Percentiles rank a stretch among this genome's conserved stretches.
Evolutionary conservation across 2,888 invertebrate genomes (phyloP).

Genomic region (Drosophila merina): DNA sequence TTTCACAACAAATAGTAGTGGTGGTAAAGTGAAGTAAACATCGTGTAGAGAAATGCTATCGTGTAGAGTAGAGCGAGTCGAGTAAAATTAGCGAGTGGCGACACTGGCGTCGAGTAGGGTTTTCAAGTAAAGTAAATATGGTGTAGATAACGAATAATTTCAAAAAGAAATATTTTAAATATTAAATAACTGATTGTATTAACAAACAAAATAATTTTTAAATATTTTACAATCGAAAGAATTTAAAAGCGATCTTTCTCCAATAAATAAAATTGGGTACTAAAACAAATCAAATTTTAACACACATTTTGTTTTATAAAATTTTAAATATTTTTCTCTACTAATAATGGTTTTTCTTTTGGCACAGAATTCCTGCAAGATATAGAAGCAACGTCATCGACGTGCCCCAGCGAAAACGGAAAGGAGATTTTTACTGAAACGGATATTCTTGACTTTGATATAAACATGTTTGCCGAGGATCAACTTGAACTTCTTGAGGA

Average conservation of each 20-base stretch:
- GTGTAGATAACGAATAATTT: conserved; percentile 4
- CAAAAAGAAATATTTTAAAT: not conserved
- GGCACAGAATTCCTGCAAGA: conserved; percentile 79
- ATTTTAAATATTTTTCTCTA: conserved; percentile 8
- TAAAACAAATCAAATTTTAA: not conserved
- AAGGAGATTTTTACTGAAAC: conserved; percentile 64
- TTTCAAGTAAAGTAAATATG: conserved; percentile 18
- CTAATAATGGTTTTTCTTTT: conserved; percentile 50
- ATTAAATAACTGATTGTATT: not conserved
- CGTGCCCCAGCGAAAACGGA: conserved; percentile 67
- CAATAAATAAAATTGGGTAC: conserved; percentile 8
- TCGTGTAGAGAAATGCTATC: not conserved
- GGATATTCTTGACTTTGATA: conserved; percentile 79
- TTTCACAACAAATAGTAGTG: conserved; percentile 60
- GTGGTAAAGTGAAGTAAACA: not conserved
- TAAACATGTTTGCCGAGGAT: conserved; percentile 78
- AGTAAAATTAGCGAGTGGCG: conserved; percentile 11
- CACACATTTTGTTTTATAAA: conserved; percentile 11
- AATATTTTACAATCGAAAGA: not conserved
- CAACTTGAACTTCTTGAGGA: conserved; percentile 49
- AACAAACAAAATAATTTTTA: not conserved
- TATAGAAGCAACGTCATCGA: conserved; percentile 70
- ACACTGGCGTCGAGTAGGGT: conserved; percentile 6
- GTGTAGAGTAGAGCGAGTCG: not conserved
- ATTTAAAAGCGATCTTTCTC: conserved; percentile 5